phyloP scores from a whole-genome alignment of 2,113 vertebrate genomes.

The Crotophaga sulcirostris region DNA sequence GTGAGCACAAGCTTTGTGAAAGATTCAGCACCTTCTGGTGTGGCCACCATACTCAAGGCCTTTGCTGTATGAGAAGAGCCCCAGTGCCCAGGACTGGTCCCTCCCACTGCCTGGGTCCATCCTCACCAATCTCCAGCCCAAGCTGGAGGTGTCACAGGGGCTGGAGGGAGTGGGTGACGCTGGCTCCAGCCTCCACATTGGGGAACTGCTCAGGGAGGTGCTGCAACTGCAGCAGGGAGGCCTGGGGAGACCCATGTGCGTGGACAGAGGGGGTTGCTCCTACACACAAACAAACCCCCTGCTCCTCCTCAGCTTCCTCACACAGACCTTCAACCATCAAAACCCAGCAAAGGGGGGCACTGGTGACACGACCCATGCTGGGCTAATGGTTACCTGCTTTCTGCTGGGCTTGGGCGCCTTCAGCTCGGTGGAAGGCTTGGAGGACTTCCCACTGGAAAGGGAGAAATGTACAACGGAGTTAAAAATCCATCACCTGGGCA shows the following conservation, averaged over 20 bases:
- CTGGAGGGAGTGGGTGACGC: not conserved
- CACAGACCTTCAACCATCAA: not conserved
- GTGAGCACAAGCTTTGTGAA: rapidly evolving
- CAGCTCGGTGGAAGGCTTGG: not conserved
- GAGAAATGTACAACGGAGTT: not conserved
- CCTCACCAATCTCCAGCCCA: rapidly evolving
- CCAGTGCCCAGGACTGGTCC: not conserved
- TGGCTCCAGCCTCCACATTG: not conserved
- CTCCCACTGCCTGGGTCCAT: not conserved
- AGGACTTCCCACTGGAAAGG: not conserved
- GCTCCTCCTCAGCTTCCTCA: not conserved
- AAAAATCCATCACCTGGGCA: not conserved
- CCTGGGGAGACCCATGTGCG: not conserved
- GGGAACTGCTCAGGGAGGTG: not conserved
- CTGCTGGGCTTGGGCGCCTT: not conserved
- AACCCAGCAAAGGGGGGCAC: not conserved
- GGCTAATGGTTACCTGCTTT: constrained; percentile 21
- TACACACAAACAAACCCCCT: not conserved
- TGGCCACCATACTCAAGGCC: rapidly evolving
- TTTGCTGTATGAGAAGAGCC: not conserved
- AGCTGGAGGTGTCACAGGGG: not conserved
- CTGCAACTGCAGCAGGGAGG: not conserved
- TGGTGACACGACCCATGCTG: rapidly evolving
- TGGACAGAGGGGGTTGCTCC: not conserved
- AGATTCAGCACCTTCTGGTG: not conserved